Base-by-base conservation (phyloP, 2,113 vertebrate genomes). In the Sarotherodon lohbergeri region DNA sequence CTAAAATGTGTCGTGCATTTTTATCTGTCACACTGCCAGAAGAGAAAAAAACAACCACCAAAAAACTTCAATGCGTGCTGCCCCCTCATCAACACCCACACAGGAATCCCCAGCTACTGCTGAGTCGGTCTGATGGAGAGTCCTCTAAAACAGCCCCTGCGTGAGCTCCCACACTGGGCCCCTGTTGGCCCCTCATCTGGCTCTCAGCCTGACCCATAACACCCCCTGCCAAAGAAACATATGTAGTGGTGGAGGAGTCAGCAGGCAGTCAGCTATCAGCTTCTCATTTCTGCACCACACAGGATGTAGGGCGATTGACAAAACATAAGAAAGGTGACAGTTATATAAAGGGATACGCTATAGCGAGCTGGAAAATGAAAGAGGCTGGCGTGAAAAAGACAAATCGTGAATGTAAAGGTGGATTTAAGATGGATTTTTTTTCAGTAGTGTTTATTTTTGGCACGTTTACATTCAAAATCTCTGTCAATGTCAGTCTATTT, bases 201-300 rank as follows among this genome's bases (percentile, higher is more conserved):
- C 94, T 88, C 82, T 68, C 86, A 88, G 95, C 92, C 94, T 87
- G 91, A 88, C 84, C 90, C 81, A 86, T 55, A 52, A 82, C 86
- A 85, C 90, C 95, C 93, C 96, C 95, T 85, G 73, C 93, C 83
- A 90, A 79, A 83, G 48, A 55, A 91, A 86, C 96, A 96, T 96
- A 96, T 96, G 94, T 90, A 90, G 90, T 19, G 81, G 43, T 80
- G 86, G 83, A 88, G 89, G 82, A 46, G 83, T 80, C 76, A 88
- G 91, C 88, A 90, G 90, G 85, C 80, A 57, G 66, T 81, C 85
- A 50, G 91, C 83, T 27, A 81, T 73, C 86, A 39, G 87, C 46
- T 22, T 84, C 78, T 61, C 79, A 83, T 86, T 90, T 84, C 88
- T 52, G 9, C 79, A 48, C 39, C 41, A 14, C 82, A 73, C 83